phyloP scores from a whole-genome alignment of 2,888 invertebrate genomes.

The Subacronicta megacephala region DNA sequence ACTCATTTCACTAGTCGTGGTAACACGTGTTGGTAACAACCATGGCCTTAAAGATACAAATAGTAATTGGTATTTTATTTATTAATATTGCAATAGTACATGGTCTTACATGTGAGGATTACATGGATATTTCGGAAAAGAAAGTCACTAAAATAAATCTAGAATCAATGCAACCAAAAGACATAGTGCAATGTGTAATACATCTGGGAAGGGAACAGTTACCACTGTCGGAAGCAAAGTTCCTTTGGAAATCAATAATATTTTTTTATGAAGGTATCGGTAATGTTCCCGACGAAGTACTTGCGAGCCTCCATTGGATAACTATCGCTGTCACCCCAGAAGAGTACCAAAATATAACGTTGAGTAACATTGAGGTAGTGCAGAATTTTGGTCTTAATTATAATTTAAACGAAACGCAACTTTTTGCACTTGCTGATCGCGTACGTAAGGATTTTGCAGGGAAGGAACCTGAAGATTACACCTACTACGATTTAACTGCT shows the following conservation, averaged over 20 bases:
- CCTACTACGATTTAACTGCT: conserved; percentile 87
- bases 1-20: conserved; percentile 18
- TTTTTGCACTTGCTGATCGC: conserved; percentile 84
- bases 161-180: conserved; percentile 67
- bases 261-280: conserved; percentile 69
- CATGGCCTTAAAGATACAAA: conserved; percentile 2
- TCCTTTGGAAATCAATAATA: conserved; percentile 78
- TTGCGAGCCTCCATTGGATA: conserved; percentile 83
- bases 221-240: conserved; percentile 67
- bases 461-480: conserved; percentile 89
- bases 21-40: conserved; percentile 2
- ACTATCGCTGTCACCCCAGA: conserved; percentile 81
- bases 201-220: conserved; percentile 75
- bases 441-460: conserved; percentile 86
- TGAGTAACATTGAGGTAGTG: conserved; percentile 87
- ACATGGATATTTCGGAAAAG: conserved; percentile 65
- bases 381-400: conserved; percentile 88
- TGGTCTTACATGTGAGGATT: conserved; percentile 69
- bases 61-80: conserved; percentile 7
- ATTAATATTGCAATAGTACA: conserved; percentile 19
- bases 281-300: conserved; percentile 80
- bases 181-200: conserved; percentile 75
- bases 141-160: conserved; percentile 64
- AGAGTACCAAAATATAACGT: conserved; percentile 86
- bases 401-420: conserved; percentile 76